Percentiles rank a stretch among this genome's conserved stretches.
Conservation (phyloP, 2,113 vertebrate species). For the Rattus norvegicus region GRCr8 NC_086039.1:18720001-18720500, state of each 20-base stretch:
- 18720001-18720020: background rate
- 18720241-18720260: background rate
- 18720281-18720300: background rate
- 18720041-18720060: background rate
- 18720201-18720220: background rate
- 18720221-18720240: background rate
- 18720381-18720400: conserved; percentile 18
- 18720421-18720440: background rate
- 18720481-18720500: background rate
- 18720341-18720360: background rate
- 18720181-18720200: background rate
- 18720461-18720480: background rate
- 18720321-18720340: background rate
- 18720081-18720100: background rate
- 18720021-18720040: background rate
- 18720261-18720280: background rate
- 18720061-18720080: background rate
- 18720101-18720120: background rate
- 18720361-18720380: background rate
- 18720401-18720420: background rate
- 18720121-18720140: no score
- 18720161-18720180: background rate
- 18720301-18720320: background rate
- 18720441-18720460: conserved; percentile 24
- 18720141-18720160: background rate